These are phyloP conservation scores for Lophotriccus pileatus DNA, from an alignment of 2,797 vertebrate species.

Conservation along the genomic window DNA sequence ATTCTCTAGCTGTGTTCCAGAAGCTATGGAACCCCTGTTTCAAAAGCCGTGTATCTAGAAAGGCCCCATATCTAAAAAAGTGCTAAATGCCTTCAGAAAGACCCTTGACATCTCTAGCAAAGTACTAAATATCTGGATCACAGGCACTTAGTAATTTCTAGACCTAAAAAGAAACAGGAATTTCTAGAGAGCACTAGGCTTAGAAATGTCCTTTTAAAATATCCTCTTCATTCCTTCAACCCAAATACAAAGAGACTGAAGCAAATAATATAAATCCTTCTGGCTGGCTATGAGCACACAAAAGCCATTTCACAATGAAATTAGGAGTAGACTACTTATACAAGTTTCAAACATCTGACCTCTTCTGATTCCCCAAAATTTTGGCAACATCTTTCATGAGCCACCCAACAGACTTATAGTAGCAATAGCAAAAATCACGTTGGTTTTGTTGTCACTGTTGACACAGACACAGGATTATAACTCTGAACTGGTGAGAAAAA, in stretches of 20 bases:
- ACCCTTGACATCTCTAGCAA: not conserved
- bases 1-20: not conserved
- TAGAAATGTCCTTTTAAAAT: not conserved
- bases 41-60: not conserved
- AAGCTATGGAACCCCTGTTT: not conserved
- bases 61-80: not conserved
- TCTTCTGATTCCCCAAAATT: not conserved
- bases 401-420: not conserved
- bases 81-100: not conserved
- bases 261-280: not conserved
- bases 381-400: not conserved
- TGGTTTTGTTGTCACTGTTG: not conserved
- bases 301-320: not conserved
- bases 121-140: not conserved
- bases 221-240: not conserved
- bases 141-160: not conserved
- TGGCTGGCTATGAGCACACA: not conserved
- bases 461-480: not conserved
- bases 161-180: not conserved
- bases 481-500: slow-evolving; percentile 4
- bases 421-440: not conserved
- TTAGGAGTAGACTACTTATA: not conserved
- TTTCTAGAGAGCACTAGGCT: not conserved
- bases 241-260: not conserved
- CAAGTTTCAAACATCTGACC: not conserved